Evolutionary conservation across 2,113 vertebrate species (phyloP).

Genomic region (Pangasianodon gigas): DNA sequence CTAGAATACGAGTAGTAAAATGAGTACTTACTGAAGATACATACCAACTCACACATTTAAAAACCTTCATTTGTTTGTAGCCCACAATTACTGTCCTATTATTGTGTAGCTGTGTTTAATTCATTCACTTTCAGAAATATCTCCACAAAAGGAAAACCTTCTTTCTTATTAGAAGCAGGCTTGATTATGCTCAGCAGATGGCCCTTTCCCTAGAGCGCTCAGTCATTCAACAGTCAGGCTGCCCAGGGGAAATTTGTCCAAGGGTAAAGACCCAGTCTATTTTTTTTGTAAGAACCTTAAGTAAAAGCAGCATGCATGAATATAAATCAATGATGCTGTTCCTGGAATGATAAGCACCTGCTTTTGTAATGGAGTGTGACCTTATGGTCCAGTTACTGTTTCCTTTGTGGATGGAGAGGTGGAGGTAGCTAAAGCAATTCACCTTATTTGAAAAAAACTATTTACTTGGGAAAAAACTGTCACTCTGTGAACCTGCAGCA

Average conservation of each 20-base stretch:
- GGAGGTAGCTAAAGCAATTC: not conserved
- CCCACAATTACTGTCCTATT: not conserved
- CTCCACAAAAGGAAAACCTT: not conserved
- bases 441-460: not conserved
- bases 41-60: not conserved
- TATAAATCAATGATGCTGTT: constrained; percentile 8
- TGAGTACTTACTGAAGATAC: not conserved
- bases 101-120: not conserved
- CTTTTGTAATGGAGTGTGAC: constrained; percentile 33
- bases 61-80: not conserved
- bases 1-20: not conserved
- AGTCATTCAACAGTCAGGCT: constrained; percentile 19
- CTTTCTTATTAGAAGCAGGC: constrained; percentile 43
- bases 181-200: constrained; percentile 62
- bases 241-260: constrained; percentile 49
- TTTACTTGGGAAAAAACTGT: constrained; percentile 44
- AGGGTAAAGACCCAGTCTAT: constrained; percentile 1
- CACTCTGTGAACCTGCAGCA: constrained; percentile 28
- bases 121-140: not conserved
- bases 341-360: constrained; percentile 50
- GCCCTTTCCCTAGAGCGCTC: constrained; percentile 21
- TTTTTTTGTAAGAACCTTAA: constrained; percentile 39
- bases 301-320: constrained; percentile 41
- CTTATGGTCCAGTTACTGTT: not conserved
- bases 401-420: not conserved